A percentile compares a stretch with the other conserved stretches of the same genome.
These are phyloP conservation scores for Cygnus olor DNA, from an alignment of 2,797 vertebrate species.

Conservation along the genomic window DNA sequence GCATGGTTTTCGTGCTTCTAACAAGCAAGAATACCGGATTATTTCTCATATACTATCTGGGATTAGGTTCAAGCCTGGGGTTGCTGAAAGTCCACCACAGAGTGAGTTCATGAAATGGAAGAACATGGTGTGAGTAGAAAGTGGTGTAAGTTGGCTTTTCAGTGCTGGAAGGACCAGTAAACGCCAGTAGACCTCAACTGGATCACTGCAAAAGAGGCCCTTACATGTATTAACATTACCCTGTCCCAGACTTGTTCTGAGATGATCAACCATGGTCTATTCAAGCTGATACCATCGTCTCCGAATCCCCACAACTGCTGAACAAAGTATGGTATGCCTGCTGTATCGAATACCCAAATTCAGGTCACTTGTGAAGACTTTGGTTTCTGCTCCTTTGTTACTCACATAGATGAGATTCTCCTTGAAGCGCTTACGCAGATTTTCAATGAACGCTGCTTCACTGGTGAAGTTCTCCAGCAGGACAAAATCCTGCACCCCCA, in stretches of 20 bases:
- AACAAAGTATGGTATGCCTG: fast-evolving
- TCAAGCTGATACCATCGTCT: neutral
- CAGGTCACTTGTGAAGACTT: neutral
- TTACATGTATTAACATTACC: fast-evolving
- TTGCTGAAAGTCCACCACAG: neutral
- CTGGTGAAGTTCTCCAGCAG: conserved; percentile 98
- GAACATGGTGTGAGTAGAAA: fast-evolving
- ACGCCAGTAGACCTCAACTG: neutral
- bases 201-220: neutral
- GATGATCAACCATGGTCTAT: fast-evolving
- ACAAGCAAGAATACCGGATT: neutral
- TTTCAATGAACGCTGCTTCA: conserved; percentile 95
- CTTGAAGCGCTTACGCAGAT: conserved; percentile 94
- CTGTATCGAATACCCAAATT: fast-evolving
- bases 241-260: neutral
- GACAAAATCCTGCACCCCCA: conserved; percentile 98
- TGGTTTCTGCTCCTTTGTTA: neutral
- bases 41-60: neutral
- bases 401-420: conserved; percentile 98
- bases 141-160: neutral
- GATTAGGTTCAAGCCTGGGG: neutral
- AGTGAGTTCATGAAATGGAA: neutral
- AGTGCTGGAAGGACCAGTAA: neutral
- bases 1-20: neutral
- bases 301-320: neutral